phyloP scores from a whole-genome alignment of 92 coral and sea anemone species.

The Zoanthus solanderi region DNA sequence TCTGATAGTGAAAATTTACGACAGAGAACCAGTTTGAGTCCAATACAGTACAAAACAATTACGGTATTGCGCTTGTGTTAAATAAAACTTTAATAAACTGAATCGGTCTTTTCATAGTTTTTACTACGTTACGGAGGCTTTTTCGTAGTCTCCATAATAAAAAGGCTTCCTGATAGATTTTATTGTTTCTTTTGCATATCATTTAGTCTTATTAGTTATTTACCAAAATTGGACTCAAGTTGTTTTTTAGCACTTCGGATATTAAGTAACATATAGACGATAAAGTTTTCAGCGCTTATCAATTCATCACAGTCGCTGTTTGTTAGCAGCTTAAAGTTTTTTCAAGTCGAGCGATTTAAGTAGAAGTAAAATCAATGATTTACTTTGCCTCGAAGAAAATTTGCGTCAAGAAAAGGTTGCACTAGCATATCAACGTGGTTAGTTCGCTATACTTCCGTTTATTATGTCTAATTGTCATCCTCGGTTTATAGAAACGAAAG shows the following conservation, averaged over 20 bases:
- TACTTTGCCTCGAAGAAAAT: not conserved
- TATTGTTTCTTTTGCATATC: not conserved
- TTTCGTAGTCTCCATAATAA: not conserved
- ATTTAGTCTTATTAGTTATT: not conserved
- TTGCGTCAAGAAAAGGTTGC: not conserved
- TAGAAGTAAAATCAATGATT: not conserved
- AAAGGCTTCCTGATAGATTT: not conserved
- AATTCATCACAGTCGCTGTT: not conserved
- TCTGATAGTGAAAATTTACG: too few relatives aligned
- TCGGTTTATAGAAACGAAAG: not conserved
- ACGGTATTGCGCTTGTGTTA: not conserved
- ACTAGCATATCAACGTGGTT: not conserved
- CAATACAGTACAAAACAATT: slow-evolving; percentile 13
- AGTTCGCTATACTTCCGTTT: not conserved
- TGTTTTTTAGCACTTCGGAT: not conserved
- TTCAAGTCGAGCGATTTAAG: not conserved
- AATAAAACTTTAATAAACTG: too few relatives aligned
- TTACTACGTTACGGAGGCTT: not conserved
- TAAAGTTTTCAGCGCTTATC: not conserved
- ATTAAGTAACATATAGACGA: not conserved
- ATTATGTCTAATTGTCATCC: not conserved
- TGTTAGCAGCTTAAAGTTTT: not conserved
- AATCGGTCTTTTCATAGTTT: not conserved
- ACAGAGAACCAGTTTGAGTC: not conserved
- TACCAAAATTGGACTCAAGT: not conserved